Base-by-base conservation (phyloP, 2,797 vertebrate species). In the Hemibagrus guttatus region DNA sequence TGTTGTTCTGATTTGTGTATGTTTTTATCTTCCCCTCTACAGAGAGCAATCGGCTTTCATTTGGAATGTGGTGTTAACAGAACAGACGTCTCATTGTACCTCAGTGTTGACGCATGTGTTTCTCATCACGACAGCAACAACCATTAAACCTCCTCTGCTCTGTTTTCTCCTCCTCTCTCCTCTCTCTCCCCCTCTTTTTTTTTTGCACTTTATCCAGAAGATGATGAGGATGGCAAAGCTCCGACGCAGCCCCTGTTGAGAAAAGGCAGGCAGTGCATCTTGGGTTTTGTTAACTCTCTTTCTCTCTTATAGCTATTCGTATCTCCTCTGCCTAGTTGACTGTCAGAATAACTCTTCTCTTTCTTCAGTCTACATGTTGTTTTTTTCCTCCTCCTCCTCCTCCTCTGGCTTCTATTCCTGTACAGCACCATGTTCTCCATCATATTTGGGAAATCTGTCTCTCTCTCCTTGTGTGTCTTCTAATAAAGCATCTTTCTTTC, bases 201-300 rank as follows among this genome's bases (percentile, higher is more conserved):
- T 94, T 92, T 94, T 94, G 93, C 54, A 94, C 94, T 92, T 91
- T 95, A 94, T 95, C 92, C 96, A 98, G 98, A 98, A 93, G 97
- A 99, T 89, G 97, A 98, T 59, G 97, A 98, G 59, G 98, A 99
- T 92, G 95, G 95, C 95, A 98, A 97, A 96, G 95, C 97, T 91
- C 91, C 98, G 93, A 95, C 96, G 92, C 97, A 97, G 92, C 98
- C 98, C 92, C 97, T 99, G 94, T 97, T 99, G 96, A 98, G 95
- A 97, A 99, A 98, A 99, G 98, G 98, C 98, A 99, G 97, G 97
- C 97, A 95, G 96, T 95, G 93, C 94, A 89, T 84, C 92, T 93
- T 91, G 80, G 91, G 85, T 90, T 89, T 88, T 87, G 46, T 90
- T 42, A 6, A 39, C 56, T 74, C 52, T 4, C 63, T 69, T 49